Evolutionary conservation across 2,113 vertebrate genomes (phyloP).

Genomic region (Actenoides lindsayi): DNA sequence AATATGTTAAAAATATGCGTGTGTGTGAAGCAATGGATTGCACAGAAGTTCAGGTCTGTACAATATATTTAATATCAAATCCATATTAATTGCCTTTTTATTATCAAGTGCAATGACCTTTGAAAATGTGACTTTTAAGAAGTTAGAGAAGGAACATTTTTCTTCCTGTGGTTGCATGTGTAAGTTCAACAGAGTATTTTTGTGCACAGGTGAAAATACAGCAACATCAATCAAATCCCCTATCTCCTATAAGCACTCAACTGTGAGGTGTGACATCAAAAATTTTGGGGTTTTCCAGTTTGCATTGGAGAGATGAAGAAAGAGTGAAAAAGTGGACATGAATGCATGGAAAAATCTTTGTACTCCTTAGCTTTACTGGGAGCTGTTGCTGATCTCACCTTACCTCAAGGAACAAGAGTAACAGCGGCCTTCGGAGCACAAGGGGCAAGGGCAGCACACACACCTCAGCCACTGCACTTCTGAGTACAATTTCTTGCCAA

Average conservation of each 20-base stretch:
- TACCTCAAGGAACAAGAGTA: background rate
- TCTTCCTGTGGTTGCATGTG: background rate
- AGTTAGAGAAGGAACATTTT: slow-evolving; percentile 17
- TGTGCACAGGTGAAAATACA: background rate
- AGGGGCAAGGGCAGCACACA: background rate
- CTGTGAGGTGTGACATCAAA: background rate
- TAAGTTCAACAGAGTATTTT: background rate
- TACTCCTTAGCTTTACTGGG: background rate
- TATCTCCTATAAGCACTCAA: background rate
- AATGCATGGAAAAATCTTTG: background rate
- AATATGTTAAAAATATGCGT: too few relatives aligned
- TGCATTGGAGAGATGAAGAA: background rate
- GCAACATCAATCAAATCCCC: background rate
- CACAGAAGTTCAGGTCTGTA: slow-evolving; percentile 49
- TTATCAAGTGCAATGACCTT: slow-evolving; percentile 69
- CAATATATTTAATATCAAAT: slow-evolving; percentile 42
- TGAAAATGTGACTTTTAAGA: slow-evolving; percentile 57
- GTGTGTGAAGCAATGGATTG: slow-evolving; percentile 35
- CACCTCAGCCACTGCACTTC: background rate
- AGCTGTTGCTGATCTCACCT: background rate
- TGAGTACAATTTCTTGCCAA: slow-evolving; percentile 1
- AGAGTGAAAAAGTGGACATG: background rate
- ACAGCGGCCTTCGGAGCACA: background rate
- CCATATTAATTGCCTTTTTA: slow-evolving; percentile 54
- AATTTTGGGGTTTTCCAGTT: slow-evolving; percentile 2